These are phyloP conservation scores for Nyctibius bracteatus DNA, from an alignment of 2,113 vertebrate genomes.

Conservation along the genomic window DNA sequence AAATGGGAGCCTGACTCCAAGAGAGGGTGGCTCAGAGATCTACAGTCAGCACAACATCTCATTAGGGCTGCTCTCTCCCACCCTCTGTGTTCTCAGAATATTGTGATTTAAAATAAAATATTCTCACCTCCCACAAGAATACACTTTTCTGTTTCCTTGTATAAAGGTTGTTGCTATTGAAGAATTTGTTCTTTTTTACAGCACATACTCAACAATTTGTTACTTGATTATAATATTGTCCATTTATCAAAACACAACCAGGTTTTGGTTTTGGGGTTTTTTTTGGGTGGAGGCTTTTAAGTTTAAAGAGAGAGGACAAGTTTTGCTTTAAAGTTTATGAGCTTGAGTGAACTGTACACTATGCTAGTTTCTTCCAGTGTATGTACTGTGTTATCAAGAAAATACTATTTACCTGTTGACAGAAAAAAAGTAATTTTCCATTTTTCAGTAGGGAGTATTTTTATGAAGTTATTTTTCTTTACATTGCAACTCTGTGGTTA, in stretches of 20 bases:
- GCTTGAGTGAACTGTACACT: background rate
- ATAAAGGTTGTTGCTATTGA: background rate
- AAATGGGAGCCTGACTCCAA: background rate
- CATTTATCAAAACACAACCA: background rate
- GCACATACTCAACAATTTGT: background rate
- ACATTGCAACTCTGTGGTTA: background rate
- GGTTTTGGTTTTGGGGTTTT: background rate
- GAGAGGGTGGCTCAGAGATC: background rate
- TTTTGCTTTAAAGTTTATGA: background rate
- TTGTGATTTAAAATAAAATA: conserved; percentile 3
- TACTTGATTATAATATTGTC: background rate
- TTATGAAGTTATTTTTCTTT: conserved; percentile 5
- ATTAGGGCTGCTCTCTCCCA: background rate
- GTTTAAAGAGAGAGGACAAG: background rate
- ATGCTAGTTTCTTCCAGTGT: background rate
- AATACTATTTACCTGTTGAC: background rate
- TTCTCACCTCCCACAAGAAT: conserved; percentile 28
- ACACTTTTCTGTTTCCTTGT: background rate
- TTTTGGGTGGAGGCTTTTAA: background rate
- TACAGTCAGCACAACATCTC: background rate
- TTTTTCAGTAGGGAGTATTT: background rate
- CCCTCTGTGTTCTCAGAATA: background rate
- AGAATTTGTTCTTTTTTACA: conserved; percentile 25
- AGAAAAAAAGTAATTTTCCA: background rate
- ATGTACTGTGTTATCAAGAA: background rate